Conservation (phyloP, 2,113 vertebrate species). For the Psittacula cyanocephala region DNA sequence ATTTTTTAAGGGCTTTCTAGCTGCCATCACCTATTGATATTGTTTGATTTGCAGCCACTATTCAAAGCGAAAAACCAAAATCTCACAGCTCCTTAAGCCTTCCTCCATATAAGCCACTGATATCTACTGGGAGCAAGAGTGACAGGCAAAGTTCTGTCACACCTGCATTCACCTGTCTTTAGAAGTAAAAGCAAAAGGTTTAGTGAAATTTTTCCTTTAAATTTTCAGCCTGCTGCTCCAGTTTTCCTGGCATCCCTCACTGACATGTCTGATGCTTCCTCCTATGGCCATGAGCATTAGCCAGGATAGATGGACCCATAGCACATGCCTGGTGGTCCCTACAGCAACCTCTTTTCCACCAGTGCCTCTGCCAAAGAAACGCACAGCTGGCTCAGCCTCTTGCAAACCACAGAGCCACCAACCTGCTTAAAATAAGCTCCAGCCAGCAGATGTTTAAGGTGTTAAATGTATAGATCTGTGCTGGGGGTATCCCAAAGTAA, state of each 20-base stretch:
- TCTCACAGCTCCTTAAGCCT: conserved; percentile 43
- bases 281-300: neutral
- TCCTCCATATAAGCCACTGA: neutral
- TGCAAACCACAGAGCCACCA: neutral
- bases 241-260: neutral
- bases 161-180: neutral
- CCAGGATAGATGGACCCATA: neutral
- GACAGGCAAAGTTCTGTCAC: neutral
- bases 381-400: neutral
- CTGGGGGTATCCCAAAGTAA: neutral
- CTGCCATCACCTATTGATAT: conserved; percentile 52
- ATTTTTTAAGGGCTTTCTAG: neutral
- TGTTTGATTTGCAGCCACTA: conserved; percentile 52
- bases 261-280: neutral
- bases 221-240: neutral
- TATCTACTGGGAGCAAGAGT: conserved; percentile 38
- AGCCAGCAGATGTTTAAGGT: neutral
- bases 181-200: neutral
- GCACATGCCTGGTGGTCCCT: neutral
- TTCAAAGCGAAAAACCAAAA: conserved; percentile 61
- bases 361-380: neutral
- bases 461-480: neutral
- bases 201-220: neutral
- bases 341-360: neutral
- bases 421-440: neutral